Conservation (phyloP, 2,113 vertebrate genomes). For the Brachionichthys hirsutus region DNA sequence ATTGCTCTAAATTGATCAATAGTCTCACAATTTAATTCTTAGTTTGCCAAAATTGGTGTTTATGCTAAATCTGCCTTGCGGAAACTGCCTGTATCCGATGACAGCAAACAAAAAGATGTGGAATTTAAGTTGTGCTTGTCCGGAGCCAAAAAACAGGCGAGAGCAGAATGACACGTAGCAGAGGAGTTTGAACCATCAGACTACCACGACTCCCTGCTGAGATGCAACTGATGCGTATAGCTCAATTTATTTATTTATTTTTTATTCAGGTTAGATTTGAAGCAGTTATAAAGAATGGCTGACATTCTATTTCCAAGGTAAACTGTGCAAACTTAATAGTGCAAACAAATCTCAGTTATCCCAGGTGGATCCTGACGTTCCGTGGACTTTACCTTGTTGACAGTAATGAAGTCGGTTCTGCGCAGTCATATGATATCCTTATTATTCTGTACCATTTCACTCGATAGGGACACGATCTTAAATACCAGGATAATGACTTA, state of each 20-base stretch:
- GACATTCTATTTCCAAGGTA: not conserved
- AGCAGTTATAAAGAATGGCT: not conserved
- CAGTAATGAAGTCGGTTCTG: conserved; percentile 49
- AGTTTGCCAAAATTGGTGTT: not conserved
- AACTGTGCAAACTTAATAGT: not conserved
- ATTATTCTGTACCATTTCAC: conserved; percentile 37
- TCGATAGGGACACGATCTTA: conserved; percentile 39
- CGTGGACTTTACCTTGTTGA: not conserved
- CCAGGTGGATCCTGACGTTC: conserved; percentile 18
- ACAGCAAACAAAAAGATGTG: not conserved
- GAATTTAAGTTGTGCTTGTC: too few relatives aligned
- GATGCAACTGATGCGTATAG: too few relatives aligned
- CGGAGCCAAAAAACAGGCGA: too few relatives aligned
- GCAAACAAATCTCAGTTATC: conserved; percentile 17
- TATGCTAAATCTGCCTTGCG: not conserved
- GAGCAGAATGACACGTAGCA: too few relatives aligned
- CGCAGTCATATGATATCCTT: conserved; percentile 54
- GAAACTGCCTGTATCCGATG: not conserved
- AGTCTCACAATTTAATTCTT: not conserved
- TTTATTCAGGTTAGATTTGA: too few relatives aligned
- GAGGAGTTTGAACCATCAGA: too few relatives aligned
- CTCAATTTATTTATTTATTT: too few relatives aligned
- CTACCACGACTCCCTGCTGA: too few relatives aligned
- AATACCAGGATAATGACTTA: conserved; percentile 43
- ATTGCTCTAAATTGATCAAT: not conserved